Evolutionary conservation across 2,888 invertebrate species (phyloP), one percentile per base, ranked within the genome.

Genomic region (Brenthis ino): DNA sequence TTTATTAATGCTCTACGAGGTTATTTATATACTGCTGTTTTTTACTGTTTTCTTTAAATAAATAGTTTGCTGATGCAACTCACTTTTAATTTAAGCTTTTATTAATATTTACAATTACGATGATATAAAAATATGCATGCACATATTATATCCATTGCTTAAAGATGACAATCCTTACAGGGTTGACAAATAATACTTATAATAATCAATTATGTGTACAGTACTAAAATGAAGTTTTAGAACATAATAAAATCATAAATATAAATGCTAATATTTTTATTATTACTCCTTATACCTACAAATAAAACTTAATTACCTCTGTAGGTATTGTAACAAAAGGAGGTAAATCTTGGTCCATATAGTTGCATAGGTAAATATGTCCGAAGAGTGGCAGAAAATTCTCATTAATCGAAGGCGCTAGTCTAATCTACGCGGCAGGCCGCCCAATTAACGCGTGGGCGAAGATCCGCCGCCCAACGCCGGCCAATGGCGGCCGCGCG

Each of bases 401-500:
- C 79, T 91, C 89, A 91, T 93, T 93, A 92, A 85, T 85, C 82
- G 81, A 76, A 79, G 82, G 78, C 80, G 80, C 77, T 76, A 74
- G 75, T 80, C 81, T 87, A 88, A 89, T 88, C 87, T 86, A 78
- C 79, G 82, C 80, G 81, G 80, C 84, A 84, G 86, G 83, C 86
- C 91, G 89, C 88, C 92, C 93, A 93, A 93, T 93, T 93, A 93
- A 91, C 92, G 91, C 92, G 89, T 88, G 84, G 90, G 90, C 91
- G 89, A 88, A 87, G 88, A 84, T 79, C 82, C 81, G 81, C 88
- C 89, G 87, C 85, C 87, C 87, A 86, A 86, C 84, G 82, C 86
- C 85, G 90, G 90, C 93, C 93, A 93, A 93, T 93, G 86, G 91
- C 89, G 87, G 87, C 86, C 89, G 85, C 89, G 87, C 85, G 82